phyloP scores from a whole-genome alignment of 2,113 vertebrate species.

The Malurus cyaneus region DNA sequence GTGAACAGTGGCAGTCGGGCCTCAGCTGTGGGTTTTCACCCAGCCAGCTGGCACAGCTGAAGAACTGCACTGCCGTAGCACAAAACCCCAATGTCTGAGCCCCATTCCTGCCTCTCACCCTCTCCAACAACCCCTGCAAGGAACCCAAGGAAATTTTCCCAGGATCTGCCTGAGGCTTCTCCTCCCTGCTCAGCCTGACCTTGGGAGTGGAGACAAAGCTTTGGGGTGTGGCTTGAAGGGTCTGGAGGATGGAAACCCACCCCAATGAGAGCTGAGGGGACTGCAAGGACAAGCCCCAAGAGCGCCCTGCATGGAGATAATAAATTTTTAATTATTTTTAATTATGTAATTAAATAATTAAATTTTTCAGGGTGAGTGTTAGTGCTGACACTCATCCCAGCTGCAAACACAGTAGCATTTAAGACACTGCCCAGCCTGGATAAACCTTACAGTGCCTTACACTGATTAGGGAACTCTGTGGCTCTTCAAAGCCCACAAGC shows the following conservation, averaged over 20 bases:
- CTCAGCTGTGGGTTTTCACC: neutral
- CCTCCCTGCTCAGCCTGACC: conserved; percentile 92
- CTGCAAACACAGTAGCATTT: neutral
- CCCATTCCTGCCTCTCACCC: neutral
- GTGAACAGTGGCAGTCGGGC: neutral
- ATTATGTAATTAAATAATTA: neutral
- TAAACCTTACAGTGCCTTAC: neutral
- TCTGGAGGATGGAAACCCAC: conserved; percentile 89
- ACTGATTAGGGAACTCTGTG: neutral
- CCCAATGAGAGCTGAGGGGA: conserved; percentile 86
- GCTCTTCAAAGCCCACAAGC: neutral
- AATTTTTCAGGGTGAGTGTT: neutral
- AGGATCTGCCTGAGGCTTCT: conserved; percentile 86
- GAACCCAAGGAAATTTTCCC: neutral
- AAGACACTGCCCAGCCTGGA: neutral
- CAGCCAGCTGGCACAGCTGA: neutral
- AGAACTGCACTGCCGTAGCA: neutral
- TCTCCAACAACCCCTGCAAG: neutral
- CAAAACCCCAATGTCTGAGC: neutral
- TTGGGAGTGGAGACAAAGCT: conserved; percentile 88
- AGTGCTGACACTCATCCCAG: neutral
- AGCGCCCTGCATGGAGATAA: conserved; percentile 57
- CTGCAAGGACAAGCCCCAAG: conserved; percentile 85
- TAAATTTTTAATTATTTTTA: neutral
- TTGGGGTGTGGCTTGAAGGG: conserved; percentile 86